Conservation (phyloP, 1,140 invertebrate species). For the Trachymyrmex septentrionalis region DNA sequence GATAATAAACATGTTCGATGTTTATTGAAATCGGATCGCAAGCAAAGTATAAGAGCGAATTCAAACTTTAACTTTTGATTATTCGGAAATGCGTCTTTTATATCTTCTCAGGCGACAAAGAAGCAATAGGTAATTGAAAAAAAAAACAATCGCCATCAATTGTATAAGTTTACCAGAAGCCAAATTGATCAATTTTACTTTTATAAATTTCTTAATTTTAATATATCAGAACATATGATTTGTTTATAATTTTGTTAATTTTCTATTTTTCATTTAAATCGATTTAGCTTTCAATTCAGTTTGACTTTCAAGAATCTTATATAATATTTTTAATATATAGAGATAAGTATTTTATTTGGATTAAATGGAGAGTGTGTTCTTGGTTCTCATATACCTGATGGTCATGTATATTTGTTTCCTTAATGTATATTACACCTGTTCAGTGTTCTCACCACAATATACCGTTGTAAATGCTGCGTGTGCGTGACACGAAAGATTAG, state of each 20-base stretch:
- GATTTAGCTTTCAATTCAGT: not conserved
- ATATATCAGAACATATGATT: not conserved
- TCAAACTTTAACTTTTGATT: not conserved
- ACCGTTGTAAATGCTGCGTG: conserved; percentile 23
- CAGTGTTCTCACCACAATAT: conserved; percentile 56
- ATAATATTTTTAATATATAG: not conserved
- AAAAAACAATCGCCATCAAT: not conserved
- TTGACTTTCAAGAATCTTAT: not conserved
- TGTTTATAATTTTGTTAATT: not conserved
- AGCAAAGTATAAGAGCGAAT: not conserved
- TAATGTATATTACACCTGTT: conserved; percentile 69
- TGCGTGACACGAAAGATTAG: conserved; percentile 47
- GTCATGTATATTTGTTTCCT: conserved; percentile 37
- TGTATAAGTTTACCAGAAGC: not conserved
- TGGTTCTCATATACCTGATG: not conserved
- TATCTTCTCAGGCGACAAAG: not conserved
- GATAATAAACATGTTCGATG: conserved; percentile 47
- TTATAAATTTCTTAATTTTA: not conserved
- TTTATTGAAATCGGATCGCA: conserved; percentile 41
- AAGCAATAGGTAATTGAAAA: not conserved
- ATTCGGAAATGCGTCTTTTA: not conserved
- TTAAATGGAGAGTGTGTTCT: not conserved
- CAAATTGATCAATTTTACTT: not conserved
- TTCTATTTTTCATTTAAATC: not conserved
- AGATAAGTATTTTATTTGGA: not conserved